A percentile compares a stretch with the other conserved stretches of the same genome.
phyloP scores from a whole-genome alignment of 2,797 vertebrate genomes.

The Antrozous pallidus region DNA sequence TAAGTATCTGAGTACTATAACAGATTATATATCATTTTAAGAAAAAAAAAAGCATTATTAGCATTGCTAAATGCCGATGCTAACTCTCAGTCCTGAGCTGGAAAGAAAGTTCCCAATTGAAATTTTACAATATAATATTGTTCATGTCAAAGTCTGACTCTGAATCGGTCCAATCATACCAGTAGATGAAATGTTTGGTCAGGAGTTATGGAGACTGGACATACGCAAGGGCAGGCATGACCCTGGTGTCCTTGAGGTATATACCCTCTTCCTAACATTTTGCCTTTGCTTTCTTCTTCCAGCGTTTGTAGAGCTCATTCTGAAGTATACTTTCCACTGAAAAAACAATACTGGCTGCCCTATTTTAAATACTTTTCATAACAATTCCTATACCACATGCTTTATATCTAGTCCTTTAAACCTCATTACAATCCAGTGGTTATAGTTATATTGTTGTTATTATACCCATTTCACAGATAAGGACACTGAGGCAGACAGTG shows the following conservation, averaged over 20 bases:
- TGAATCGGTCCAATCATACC: neutral
- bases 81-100: neutral
- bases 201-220: neutral
- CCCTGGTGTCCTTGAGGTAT: neutral
- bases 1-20: neutral
- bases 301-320: neutral
- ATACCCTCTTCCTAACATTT: neutral
- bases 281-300: neutral
- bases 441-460: neutral
- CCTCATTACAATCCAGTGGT: neutral
- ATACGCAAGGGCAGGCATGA: neutral
- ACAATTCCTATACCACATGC: neutral
- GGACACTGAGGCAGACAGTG: neutral
- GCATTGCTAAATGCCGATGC: neutral
- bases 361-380: neutral
- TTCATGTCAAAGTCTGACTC: neutral
- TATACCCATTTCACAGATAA: slow-evolving; percentile 12
- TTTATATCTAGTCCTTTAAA: neutral
- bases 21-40: neutral
- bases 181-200: neutral
- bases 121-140: neutral
- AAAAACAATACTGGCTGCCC: neutral
- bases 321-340: neutral
- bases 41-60: neutral
- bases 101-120: neutral